phyloP scores from a whole-genome alignment of 1,140 invertebrate species.

The Nephotettix cincticeps region DNA sequence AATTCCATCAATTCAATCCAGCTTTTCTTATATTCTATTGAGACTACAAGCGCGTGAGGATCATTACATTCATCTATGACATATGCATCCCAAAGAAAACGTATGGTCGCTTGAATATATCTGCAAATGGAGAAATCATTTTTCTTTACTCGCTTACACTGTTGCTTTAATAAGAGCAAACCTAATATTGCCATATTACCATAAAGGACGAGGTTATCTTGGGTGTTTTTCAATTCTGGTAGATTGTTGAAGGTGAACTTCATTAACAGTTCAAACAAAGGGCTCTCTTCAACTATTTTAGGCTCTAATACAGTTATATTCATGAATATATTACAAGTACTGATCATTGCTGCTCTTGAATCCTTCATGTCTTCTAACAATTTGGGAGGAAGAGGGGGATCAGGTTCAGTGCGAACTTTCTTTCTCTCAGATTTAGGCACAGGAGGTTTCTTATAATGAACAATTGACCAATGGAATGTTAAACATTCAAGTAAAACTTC shows the following conservation, averaged over 20 bases:
- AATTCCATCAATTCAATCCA: conserved; percentile 89
- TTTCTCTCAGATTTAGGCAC: conserved; percentile 73
- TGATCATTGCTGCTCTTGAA: conserved; percentile 77
- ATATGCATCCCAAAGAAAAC: conserved; percentile 91
- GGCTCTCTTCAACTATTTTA: conserved; percentile 73
- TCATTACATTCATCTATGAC: conserved; percentile 84
- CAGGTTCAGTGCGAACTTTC: conserved; percentile 69
- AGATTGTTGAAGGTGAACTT: conserved; percentile 86
- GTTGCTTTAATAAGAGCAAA: conserved; percentile 79
- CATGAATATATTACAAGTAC: conserved; percentile 89
- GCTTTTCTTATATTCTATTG: conserved; percentile 79
- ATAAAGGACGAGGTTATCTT: conserved; percentile 79
- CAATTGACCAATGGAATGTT: conserved; percentile 82
- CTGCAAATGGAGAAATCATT: conserved; percentile 85
- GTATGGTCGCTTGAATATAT: conserved; percentile 83
- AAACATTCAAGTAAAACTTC: conserved; percentile 77
- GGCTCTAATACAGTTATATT: conserved; percentile 87
- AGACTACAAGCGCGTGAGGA: conserved; percentile 73
- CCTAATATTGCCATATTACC: conserved; percentile 83
- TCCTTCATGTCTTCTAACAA: conserved; percentile 78
- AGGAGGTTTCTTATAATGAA: conserved; percentile 79
- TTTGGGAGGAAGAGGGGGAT: conserved; percentile 68
- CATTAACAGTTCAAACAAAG: conserved; percentile 73
- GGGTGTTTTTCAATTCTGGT: conserved; percentile 79
- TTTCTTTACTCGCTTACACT: conserved; percentile 75